These are phyloP conservation scores for Scaptomyza hsui DNA, from an alignment of 1,140 invertebrate genomes.

Conservation along the genomic window DNA sequence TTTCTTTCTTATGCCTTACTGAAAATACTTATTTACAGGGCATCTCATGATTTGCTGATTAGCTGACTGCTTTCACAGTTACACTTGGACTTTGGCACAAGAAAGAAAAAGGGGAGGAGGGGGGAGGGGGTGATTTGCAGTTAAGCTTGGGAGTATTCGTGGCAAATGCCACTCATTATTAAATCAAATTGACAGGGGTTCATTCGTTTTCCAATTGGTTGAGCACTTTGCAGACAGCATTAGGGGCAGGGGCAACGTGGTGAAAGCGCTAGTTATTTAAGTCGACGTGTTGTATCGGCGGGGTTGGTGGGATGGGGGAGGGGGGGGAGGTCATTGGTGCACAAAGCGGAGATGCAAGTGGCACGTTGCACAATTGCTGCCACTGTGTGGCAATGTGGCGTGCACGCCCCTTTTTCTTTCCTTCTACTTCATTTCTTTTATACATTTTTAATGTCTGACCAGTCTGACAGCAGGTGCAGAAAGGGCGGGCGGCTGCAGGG, in stretches of 20 bases:
- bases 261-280: conserved; percentile 5
- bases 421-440: conserved; percentile 8
- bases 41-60: conserved; percentile 1
- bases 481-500: background rate
- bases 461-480: conserved; percentile 15
- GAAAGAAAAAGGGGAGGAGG: background rate
- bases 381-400: conserved; percentile 10
- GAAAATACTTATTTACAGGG: background rate
- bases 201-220: conserved; percentile 36
- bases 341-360: conserved; percentile 1
- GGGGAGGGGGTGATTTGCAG: background rate
- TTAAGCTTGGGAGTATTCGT: conserved; percentile 15
- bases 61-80: background rate
- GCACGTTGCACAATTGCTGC: conserved; percentile 21
- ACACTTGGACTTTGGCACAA: background rate
- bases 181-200: conserved; percentile 72
- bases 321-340: background rate
- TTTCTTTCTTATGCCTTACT: background rate
- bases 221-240: conserved; percentile 32
- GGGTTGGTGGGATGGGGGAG: too few species aligned
- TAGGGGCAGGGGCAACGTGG: background rate
- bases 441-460: conserved; percentile 39
- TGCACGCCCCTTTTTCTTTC: conserved; percentile 21
- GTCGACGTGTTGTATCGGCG: background rate
- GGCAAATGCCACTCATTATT: conserved; percentile 66